Evolutionary conservation across 2,797 vertebrate species (phyloP).

Genomic region (Cirrhinus molitorella): DNA sequence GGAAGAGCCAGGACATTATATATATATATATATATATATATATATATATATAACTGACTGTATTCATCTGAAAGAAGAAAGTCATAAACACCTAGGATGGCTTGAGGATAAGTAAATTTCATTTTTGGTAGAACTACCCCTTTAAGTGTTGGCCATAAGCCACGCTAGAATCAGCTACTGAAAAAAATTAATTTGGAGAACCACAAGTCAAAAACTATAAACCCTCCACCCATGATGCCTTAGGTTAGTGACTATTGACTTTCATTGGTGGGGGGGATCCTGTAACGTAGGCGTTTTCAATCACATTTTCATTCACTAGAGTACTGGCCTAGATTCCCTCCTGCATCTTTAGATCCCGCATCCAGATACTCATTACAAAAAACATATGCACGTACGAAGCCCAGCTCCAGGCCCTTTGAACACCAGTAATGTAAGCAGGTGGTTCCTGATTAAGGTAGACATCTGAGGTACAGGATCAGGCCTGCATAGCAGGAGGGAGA

Average conservation of each 20-base stretch:
- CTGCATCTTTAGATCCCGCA: conserved; percentile 31
- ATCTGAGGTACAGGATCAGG: conserved; percentile 39
- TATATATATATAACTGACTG: no score
- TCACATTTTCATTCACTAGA: conserved; percentile 57
- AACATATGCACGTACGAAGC: conserved; percentile 39
- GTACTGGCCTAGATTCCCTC: conserved; percentile 55
- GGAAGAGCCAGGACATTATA: no score
- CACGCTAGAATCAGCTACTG: background rate
- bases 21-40: no score
- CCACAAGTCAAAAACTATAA: background rate
- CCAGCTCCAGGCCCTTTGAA: conserved; percentile 40
- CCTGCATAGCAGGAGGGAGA: conserved; percentile 16
- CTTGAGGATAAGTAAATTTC: no score
- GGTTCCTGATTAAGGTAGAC: conserved; percentile 45
- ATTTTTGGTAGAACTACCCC: no score
- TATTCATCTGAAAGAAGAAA: no score
- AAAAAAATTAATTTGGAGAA: background rate
- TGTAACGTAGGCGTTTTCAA: background rate
- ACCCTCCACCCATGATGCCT: background rate
- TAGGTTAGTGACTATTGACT: background rate
- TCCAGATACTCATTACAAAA: conserved; percentile 56
- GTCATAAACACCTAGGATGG: no score
- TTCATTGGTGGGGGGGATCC: background rate
- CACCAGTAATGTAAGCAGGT: conserved; percentile 53
- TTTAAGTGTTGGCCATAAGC: background rate